Percentiles rank a stretch among this genome's conserved stretches.
phyloP scores from a whole-genome alignment of 92 coral and sea anemone species.

The Epizoanthus scotinus region DNA sequence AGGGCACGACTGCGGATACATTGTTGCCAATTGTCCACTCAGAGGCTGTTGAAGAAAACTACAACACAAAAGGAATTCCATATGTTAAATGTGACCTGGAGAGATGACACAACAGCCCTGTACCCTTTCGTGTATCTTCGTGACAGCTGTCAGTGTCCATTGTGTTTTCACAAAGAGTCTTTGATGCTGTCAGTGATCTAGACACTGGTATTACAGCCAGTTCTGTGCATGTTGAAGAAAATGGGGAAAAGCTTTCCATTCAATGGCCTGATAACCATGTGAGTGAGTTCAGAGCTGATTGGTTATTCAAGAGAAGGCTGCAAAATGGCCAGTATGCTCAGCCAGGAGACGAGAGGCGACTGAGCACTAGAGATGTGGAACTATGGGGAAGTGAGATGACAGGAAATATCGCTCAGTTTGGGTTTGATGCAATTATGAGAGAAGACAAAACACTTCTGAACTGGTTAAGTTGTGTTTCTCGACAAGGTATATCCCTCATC shows the following conservation, averaged over 20 bases:
- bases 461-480: slow-evolving; percentile 66
- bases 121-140: slow-evolving; percentile 81
- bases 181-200: slow-evolving; percentile 60
- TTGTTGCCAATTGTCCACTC: background rate
- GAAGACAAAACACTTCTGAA: slow-evolving; percentile 61
- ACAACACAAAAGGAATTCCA: background rate
- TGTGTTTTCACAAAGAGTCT: slow-evolving; percentile 63
- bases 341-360: slow-evolving; percentile 4
- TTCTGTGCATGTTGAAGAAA: slow-evolving; percentile 49
- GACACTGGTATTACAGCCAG: slow-evolving; percentile 39
- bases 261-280: slow-evolving; percentile 79
- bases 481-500: slow-evolving; percentile 69
- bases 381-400: slow-evolving; percentile 75
- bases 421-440: slow-evolving; percentile 57
- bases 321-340: slow-evolving; percentile 37
- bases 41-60: slow-evolving; percentile 4
- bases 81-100: slow-evolving; percentile 65
- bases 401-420: slow-evolving; percentile 62
- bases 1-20: background rate
- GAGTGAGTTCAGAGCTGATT: slow-evolving; percentile 67
- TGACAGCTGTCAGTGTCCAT: slow-evolving; percentile 78
- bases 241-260: slow-evolving; percentile 56
- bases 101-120: slow-evolving; percentile 52
- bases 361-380: slow-evolving; percentile 52
- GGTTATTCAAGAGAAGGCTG: slow-evolving; percentile 55